Conservation (phyloP, 1,140 invertebrate genomes). For the Heliconius congener region DNA sequence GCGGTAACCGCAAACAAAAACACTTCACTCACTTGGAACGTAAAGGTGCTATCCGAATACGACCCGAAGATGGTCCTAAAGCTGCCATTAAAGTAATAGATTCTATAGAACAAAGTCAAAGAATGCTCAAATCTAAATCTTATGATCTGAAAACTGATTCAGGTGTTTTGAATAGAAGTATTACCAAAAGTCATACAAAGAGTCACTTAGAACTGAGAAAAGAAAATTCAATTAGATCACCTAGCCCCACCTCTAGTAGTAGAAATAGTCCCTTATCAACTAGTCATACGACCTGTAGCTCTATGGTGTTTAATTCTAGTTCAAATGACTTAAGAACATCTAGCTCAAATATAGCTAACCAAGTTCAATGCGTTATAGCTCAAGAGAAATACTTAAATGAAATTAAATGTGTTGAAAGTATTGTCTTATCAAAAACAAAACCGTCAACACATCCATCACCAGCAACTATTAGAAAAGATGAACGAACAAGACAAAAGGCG, state of each 20-base stretch:
- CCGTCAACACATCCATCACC: constrained; percentile 60
- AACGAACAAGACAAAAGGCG: constrained; percentile 74
- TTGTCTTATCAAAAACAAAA: constrained; percentile 73
- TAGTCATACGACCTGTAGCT: constrained; percentile 80
- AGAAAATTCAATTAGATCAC: constrained; percentile 69
- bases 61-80: constrained; percentile 73
- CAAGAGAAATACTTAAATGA: constrained; percentile 81
- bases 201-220: constrained; percentile 72
- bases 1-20: constrained; percentile 67
- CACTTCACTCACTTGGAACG: constrained; percentile 72
- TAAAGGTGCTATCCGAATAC: constrained; percentile 75
- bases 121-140: constrained; percentile 75
- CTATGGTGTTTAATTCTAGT: constrained; percentile 80
- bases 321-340: constrained; percentile 78
- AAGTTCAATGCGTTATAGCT: constrained; percentile 80
- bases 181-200: constrained; percentile 63
- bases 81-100: constrained; percentile 76
- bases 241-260: constrained; percentile 75
- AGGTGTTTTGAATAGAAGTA: constrained; percentile 58
- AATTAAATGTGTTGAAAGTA: constrained; percentile 78
- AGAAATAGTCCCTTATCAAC: constrained; percentile 79
- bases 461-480: constrained; percentile 62
- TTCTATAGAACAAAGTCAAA: constrained; percentile 76
- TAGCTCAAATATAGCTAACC: constrained; percentile 75
- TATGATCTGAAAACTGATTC: constrained; percentile 76